Percentiles rank a stretch among this genome's conserved stretches.
Evolutionary conservation across 35 echinoderm and acorn worm genomes (phyloP).

Genomic region (Strongylocentrotus purpuratus): DNA sequence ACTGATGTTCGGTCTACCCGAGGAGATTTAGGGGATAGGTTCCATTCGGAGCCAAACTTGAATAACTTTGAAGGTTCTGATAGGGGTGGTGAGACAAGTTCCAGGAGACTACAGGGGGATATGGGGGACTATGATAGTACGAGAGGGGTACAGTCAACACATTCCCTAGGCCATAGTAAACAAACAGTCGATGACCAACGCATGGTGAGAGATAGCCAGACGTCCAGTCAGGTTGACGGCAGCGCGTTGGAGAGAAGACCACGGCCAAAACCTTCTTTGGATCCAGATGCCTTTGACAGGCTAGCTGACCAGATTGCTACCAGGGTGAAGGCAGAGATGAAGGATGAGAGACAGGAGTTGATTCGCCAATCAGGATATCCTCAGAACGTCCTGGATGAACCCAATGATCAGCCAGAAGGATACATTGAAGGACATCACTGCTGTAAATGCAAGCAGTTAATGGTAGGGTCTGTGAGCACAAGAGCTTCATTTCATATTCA

Average conservation of each 20-base stretch:
- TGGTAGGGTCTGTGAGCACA: constrained; percentile 62
- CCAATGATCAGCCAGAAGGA: constrained; percentile 7
- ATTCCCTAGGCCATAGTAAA: not conserved
- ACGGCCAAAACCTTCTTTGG: constrained; percentile 29
- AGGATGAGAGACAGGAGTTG: constrained; percentile 46
- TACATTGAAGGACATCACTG: constrained; percentile 63
- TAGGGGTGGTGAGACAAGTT: not conserved
- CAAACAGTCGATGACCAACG: not conserved
- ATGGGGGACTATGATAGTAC: not conserved
- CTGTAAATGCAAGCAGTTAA: constrained; percentile 83
- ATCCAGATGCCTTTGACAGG: constrained; percentile 67
- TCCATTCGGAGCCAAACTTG: not conserved
- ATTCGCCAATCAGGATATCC: constrained; percentile 24
- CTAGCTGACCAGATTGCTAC: constrained; percentile 71
- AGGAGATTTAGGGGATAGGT: not conserved
- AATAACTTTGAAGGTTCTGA: not conserved
- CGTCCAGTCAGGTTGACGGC: not conserved
- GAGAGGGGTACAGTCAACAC: not conserved
- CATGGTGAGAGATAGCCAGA: too few relatives aligned
- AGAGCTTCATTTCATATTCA: too few relatives aligned
- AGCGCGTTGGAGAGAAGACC: not conserved
- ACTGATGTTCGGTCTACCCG: not conserved
- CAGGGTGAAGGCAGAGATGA: constrained; percentile 63
- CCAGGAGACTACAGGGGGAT: not conserved
- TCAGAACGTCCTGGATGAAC: constrained; percentile 51